Percentiles rank a stretch among this genome's conserved stretches.
phyloP scores from a whole-genome alignment of 2,797 vertebrate genomes.

The Falco peregrinus region DNA sequence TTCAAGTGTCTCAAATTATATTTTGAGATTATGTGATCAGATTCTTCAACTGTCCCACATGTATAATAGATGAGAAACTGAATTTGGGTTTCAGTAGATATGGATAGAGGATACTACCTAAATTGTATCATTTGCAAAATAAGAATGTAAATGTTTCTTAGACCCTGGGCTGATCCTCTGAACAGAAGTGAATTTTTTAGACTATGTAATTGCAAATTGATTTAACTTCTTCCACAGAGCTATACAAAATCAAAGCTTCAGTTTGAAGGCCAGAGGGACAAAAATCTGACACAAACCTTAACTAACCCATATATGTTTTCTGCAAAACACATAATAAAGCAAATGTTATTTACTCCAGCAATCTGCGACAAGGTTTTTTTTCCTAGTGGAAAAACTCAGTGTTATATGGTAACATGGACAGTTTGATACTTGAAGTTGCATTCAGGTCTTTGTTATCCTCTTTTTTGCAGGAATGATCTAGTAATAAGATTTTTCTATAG shows the following conservation, averaged over 20 bases:
- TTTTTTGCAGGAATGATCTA: slow-evolving; percentile 8
- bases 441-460: not conserved
- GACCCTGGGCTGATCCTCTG: not conserved
- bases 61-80: not conserved
- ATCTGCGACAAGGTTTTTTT: not conserved
- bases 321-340: not conserved
- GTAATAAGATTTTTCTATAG: not conserved
- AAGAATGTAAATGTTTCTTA: not conserved
- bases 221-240: not conserved
- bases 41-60: not conserved
- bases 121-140: not conserved
- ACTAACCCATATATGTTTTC: not conserved
- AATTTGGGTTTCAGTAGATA: not conserved
- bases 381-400: not conserved
- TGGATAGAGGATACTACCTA: not conserved
- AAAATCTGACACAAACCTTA: not conserved
- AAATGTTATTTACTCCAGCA: not conserved
- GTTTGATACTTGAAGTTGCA: not conserved
- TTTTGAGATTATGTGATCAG: not conserved
- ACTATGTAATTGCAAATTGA: not conserved
- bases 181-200: not conserved
- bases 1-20: not conserved
- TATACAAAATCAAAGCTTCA: not conserved
- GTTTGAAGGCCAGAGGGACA: not conserved
- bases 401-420: not conserved